These are phyloP conservation scores for Lucilia sericata DNA, from an alignment of 1,140 invertebrate genomes.

Conservation along the genomic window DNA sequence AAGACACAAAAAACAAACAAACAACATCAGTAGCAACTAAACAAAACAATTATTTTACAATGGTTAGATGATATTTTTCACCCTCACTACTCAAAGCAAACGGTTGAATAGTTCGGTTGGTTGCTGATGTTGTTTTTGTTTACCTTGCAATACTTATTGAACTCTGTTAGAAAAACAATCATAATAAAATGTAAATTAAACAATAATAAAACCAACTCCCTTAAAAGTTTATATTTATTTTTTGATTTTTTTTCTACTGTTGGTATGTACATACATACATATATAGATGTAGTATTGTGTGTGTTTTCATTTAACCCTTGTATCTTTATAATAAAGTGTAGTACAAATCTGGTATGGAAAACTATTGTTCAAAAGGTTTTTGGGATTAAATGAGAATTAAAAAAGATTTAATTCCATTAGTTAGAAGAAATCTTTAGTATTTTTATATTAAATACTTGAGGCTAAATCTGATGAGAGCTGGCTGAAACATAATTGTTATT, in stretches of 20 bases:
- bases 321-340: neutral
- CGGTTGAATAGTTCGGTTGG: neutral
- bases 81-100: neutral
- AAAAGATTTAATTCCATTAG: too few relatives aligned
- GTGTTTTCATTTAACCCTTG: neutral
- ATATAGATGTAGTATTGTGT: too few relatives aligned
- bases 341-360: too few relatives aligned
- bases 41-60: neutral
- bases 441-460: too few relatives aligned
- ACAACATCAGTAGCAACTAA: neutral
- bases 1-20: neutral
- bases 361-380: too few relatives aligned
- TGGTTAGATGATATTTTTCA: neutral
- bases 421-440: too few relatives aligned
- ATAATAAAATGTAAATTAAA: slow-evolving; percentile 25
- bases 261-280: too few relatives aligned
- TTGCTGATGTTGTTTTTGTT: neutral
- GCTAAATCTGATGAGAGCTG: too few relatives aligned
- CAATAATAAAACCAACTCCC: slow-evolving; percentile 14
- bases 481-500: too few relatives aligned
- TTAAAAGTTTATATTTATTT: neutral
- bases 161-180: neutral
- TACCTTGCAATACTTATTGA: slow-evolving; percentile 6
- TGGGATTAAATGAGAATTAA: too few relatives aligned
- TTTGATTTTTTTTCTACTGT: too few relatives aligned